Conservation (phyloP, 2,113 vertebrate species). For the Cochlearius cochlearius region DNA sequence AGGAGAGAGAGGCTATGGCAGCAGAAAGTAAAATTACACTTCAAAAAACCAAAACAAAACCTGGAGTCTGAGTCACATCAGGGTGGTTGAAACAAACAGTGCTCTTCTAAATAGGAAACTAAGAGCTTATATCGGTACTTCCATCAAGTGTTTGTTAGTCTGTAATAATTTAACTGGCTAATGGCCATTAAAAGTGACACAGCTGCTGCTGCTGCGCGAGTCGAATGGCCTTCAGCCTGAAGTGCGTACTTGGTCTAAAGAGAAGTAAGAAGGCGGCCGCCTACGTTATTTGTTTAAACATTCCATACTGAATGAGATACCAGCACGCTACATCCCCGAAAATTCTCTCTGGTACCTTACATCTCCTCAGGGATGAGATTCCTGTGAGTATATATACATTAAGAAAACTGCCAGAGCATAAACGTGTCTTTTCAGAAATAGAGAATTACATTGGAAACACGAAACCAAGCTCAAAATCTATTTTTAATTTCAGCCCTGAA, state of each 20-base stretch:
- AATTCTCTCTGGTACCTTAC: background rate
- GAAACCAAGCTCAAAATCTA: background rate
- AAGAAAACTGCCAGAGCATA: background rate
- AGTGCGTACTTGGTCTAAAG: background rate
- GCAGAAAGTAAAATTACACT: background rate
- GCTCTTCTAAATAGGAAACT: background rate
- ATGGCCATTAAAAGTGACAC: background rate
- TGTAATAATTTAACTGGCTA: background rate
- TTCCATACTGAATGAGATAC: background rate
- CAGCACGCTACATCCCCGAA: background rate
- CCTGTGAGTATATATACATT: background rate
- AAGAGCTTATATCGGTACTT: background rate
- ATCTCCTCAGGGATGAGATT: background rate
- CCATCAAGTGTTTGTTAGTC: background rate
- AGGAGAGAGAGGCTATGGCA: background rate
- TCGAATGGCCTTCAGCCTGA: background rate
- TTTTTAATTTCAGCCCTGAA: background rate
- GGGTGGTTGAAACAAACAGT: background rate
- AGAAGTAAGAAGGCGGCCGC: background rate
- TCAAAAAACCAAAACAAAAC: background rate
- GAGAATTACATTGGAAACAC: background rate
- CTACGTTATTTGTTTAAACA: background rate
- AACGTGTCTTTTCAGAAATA: background rate
- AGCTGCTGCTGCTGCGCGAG: background rate
- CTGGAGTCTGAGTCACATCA: background rate